A percentile compares a stretch with the other conserved stretches of the same genome.
Conservation (phyloP, 64 coral and sea anemone species). For the Porites australiensis region DNA sequence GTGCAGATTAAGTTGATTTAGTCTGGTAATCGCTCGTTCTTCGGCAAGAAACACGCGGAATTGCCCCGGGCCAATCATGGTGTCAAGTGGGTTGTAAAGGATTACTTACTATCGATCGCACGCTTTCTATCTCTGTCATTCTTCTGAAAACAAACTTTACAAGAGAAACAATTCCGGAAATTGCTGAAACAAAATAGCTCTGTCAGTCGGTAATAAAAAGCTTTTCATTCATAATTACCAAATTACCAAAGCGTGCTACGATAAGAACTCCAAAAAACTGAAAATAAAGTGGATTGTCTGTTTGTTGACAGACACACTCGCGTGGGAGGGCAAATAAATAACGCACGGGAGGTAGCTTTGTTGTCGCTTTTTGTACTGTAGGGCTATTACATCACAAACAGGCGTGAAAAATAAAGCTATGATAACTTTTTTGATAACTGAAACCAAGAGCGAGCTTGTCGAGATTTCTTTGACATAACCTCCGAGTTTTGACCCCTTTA, state of each 20-base stretch:
- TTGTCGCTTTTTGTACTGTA: neutral
- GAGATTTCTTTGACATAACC: neutral
- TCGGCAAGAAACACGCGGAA: neutral
- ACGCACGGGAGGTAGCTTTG: neutral
- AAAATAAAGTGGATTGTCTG: conserved; percentile 29
- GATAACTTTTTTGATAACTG: neutral
- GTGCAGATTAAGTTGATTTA: neutral
- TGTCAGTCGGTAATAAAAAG: conserved; percentile 23
- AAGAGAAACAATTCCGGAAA: conserved; percentile 36
- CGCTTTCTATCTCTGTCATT: conserved; percentile 18
- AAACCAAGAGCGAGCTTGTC: neutral
- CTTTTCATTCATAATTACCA: conserved; percentile 27
- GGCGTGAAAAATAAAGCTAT: conserved; percentile 30
- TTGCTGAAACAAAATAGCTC: conserved; percentile 44
- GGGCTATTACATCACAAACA: neutral
- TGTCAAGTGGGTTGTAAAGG: conserved; percentile 27
- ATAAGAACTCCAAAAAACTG: neutral
- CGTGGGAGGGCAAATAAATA: neutral
- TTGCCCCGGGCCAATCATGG: neutral
- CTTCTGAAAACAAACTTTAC: conserved; percentile 37
- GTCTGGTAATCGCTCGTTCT: neutral
- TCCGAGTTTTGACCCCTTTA: neutral
- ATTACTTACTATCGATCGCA: neutral
- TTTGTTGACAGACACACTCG: conserved; percentile 13
- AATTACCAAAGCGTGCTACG: neutral